Base-by-base conservation (phyloP, 2,797 vertebrate genomes). In the Malacoraja senta region DNA sequence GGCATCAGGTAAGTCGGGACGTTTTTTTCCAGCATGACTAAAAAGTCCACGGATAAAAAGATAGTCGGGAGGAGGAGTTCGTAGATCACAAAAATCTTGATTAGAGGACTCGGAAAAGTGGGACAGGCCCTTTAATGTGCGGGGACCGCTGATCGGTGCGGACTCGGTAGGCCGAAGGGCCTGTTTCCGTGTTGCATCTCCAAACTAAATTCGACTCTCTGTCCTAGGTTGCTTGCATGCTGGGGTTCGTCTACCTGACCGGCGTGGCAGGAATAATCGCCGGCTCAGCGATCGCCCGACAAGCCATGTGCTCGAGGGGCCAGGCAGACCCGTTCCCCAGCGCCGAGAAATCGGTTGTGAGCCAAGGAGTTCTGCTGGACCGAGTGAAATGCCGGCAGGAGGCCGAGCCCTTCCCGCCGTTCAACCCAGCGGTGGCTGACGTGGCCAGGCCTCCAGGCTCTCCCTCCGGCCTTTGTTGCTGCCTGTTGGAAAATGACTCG, bases 191-290 rank as follows among this genome's bases (percentile, higher is more conserved):
- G 44, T 4, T 2, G 44, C 44, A 44, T 7, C 4, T 53, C 44
- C 44, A 53, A 53, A 53, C 44, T 53, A 53, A 53, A 6, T 4
- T 53, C 4, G 44, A 6, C 44, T 53, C 44, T 53, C 44, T 53
- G 6, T 81, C 26, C 1, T 95, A 99, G 98, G 96, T 99, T 68
- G 97, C 97, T 93, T 99, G 98, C 94, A 96, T 99, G 95, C 95
- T 99, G 86, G 96, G 98, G 0, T 95, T 99, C 93, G 95, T 99
- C 38, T 99, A 99, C 93, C 96, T 99, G 94, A 98, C 98, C 0
- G 97, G 98, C 7, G 96, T 99, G 0, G 97, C 98, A 0, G 95
- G 98, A 8, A 95, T 98, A 19, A 97, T 99, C 1, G 96, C 97
- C 65, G 97, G 97, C 0, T 95, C 98, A 1, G 95, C 97, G 0